phyloP scores from a whole-genome alignment of 2,113 vertebrate species.

The Antigone vipio region DNA sequence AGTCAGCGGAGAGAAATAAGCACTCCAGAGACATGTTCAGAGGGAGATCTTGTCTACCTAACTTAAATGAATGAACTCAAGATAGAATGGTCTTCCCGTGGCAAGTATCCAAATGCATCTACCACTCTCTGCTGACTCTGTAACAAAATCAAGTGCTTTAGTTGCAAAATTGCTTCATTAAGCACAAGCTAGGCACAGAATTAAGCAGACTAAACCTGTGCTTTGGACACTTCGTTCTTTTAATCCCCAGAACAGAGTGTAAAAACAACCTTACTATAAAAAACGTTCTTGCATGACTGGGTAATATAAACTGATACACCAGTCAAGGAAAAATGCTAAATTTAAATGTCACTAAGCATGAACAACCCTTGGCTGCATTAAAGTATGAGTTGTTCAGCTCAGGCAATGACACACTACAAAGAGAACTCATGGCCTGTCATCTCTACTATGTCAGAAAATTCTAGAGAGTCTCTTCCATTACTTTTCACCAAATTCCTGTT shows the following conservation, averaged over 20 bases:
- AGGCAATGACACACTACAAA: background rate
- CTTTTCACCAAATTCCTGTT: background rate
- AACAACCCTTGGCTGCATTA: background rate
- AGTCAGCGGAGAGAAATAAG: background rate
- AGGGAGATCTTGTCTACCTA: background rate
- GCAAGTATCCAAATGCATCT: background rate
- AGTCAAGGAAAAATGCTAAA: background rate
- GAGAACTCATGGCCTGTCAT: background rate
- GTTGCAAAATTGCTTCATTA: background rate
- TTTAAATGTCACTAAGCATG: background rate
- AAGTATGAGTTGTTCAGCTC: background rate
- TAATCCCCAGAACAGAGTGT: background rate
- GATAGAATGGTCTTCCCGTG: background rate
- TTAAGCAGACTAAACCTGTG: background rate
- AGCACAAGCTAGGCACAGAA: background rate
- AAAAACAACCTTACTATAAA: background rate
- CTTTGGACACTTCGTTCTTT: background rate
- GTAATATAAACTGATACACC: background rate
- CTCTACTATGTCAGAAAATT: background rate
- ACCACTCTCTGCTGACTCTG: background rate
- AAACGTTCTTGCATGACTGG: background rate
- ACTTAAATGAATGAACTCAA: background rate
- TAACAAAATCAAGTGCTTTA: background rate
- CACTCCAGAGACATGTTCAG: background rate
- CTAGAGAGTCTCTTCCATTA: background rate